Evolutionary conservation across 2,113 vertebrate genomes (phyloP).

Genomic region (Microtus pennsylvanicus): DNA sequence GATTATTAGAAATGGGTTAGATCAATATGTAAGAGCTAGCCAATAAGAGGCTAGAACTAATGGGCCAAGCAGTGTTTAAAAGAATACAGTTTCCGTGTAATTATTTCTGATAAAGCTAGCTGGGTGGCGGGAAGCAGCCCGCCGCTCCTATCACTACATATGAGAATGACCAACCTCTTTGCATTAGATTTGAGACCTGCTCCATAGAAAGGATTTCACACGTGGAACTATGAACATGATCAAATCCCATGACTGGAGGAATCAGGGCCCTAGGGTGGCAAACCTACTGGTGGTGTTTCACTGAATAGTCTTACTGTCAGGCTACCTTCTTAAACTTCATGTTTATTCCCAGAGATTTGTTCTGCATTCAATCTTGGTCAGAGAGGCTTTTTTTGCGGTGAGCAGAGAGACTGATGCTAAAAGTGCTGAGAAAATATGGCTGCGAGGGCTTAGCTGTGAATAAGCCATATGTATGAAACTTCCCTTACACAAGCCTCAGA

Average conservation of each 20-base stretch:
- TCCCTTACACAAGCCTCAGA: not conserved
- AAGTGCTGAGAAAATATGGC: not conserved
- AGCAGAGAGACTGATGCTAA: not conserved
- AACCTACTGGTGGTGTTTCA: not conserved
- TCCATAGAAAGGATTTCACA: not conserved
- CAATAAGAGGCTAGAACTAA: too few species aligned
- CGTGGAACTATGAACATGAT: not conserved
- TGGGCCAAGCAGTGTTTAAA: too few species aligned
- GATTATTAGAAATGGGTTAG: too few species aligned
- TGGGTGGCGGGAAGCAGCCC: too few species aligned
- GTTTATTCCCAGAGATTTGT: not conserved
- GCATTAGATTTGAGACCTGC: not conserved
- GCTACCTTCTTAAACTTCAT: not conserved
- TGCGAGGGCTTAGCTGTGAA: not conserved
- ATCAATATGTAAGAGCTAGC: too few species aligned
- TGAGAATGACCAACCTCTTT: too few species aligned
- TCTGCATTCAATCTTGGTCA: not conserved
- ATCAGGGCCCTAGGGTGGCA: not conserved
- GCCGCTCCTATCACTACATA: too few species aligned
- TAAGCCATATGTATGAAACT: not conserved
- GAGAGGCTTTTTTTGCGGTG: not conserved
- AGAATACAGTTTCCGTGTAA: too few species aligned
- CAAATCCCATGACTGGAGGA: not conserved
- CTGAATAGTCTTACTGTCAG: not conserved
- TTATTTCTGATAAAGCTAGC: too few species aligned